Evolutionary conservation across 2,888 invertebrate species (phyloP), one percentile per base, ranked within the genome.

Genomic region (Pteria penguin): DNA sequence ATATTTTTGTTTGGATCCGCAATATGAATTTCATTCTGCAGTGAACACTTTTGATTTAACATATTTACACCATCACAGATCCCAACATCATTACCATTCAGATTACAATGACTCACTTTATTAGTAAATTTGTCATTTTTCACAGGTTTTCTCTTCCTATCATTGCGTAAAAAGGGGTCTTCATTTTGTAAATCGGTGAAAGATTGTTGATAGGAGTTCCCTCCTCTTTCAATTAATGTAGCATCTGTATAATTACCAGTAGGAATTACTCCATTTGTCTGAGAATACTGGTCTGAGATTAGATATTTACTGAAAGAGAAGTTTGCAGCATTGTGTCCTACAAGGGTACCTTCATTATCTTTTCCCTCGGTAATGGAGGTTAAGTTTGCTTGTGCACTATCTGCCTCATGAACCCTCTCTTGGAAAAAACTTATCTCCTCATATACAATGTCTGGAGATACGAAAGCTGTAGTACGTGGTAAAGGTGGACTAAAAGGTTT

Each of bases 401-500:
- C 60, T 5, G 60, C 27, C 26, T 60, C 27, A 5, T 2, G 5
- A 26, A 14, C 4, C 27, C 26, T 5, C 4, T 24, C 27, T 5
- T 27, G 24, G 22, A 24, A 24, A 18, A 4, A 24, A 2, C 14
- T 2, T 26, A 72, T 66, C 36, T 72, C 72, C 27, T 61, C 24
- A 33, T 72, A 72, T 26, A 72, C 58, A 45, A 33, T 57, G 27
- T 72, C 72, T 18, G 52, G 65, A 33, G 72, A 58, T 3, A 65
- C 29, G 24, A 36, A 74, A 29, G 52, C 57, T 36, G 32, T 68
- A 5, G 31, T n/a, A 27, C 54, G 54, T 18, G 36, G 45, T 22
- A 61, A 32, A 26, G 68, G 60, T 8, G 74, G 68, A 55, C 68
- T 74, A 22, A 68, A 68, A 55, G 61, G 14, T 60, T 74, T 74